These are phyloP conservation scores for Varroa destructor DNA, from an alignment of 1,140 invertebrate genomes.

Conservation along the genomic window DNA sequence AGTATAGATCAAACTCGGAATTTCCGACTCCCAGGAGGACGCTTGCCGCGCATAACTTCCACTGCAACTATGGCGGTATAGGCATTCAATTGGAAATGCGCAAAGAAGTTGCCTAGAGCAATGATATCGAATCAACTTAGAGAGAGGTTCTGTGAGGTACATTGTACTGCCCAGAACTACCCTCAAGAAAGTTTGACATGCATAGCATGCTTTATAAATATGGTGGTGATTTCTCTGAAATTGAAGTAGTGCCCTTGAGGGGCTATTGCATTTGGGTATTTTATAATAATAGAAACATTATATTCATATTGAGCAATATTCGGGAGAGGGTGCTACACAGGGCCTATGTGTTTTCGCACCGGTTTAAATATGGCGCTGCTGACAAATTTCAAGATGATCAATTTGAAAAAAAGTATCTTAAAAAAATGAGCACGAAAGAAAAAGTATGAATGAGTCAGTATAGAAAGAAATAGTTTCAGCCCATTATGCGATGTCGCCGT, in stretches of 20 bases:
- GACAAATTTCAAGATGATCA: conserved; percentile 51
- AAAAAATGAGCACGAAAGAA: neutral
- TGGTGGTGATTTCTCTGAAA: no score
- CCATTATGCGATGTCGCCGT: conserved; percentile 35
- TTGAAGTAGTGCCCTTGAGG: no score
- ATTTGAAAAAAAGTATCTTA: conserved; percentile 11
- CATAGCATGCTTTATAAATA: no score
- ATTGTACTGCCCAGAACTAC: no score
- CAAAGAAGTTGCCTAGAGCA: no score
- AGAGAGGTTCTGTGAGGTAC: no score
- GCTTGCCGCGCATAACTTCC: conserved; percentile 63
- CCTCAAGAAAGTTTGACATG: no score
- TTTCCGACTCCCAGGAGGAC: conserved; percentile 81
- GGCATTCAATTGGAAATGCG: neutral
- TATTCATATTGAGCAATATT: no score
- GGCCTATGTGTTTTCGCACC: conserved; percentile 67
- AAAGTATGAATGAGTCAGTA: conserved; percentile 23
- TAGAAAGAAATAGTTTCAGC: conserved; percentile 31
- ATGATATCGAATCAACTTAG: no score
- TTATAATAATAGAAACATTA: no score
- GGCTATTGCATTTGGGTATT: no score
- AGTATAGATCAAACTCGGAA: conserved; percentile 59
- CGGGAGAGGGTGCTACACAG: conserved; percentile 84
- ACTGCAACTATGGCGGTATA: conserved; percentile 61
- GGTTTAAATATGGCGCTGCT: conserved; percentile 66